These are phyloP conservation scores for Cercopithecus mona DNA, from an alignment of 2,113 vertebrate species.

Conservation along the genomic window DNA sequence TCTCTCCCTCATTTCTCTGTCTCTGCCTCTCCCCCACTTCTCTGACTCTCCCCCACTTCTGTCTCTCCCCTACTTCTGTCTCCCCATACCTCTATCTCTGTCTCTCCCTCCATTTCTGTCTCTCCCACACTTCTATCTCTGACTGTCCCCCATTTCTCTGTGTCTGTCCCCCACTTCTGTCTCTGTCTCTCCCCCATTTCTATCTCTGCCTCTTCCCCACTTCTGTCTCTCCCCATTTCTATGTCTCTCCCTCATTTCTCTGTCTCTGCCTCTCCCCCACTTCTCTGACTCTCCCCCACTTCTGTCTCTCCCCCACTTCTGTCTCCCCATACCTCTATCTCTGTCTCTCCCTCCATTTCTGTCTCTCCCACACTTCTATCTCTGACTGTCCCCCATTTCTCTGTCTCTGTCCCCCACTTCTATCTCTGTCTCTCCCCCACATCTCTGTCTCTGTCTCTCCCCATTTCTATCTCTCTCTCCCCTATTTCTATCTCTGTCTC, in stretches of 20 bases:
- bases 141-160: background rate
- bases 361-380: fast-evolving
- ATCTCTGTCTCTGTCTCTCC: background rate
- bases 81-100: fast-evolving
- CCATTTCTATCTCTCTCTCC: no score
- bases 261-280: background rate
- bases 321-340: background rate
- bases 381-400: fast-evolving
- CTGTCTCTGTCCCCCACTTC: no score
- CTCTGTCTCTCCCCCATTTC: no score
- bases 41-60: no score
- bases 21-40: fast-evolving
- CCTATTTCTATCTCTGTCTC: fast-evolving
- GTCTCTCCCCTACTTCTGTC: background rate
- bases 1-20: background rate
- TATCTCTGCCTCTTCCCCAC: fast-evolving
- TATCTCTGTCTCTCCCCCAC: no score
- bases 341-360: background rate
- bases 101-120: no score
- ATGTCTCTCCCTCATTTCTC: no score
- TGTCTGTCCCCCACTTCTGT: no score
- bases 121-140: fast-evolving
- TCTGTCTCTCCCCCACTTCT: no score
- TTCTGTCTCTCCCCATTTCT: no score
- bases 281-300: background rate